Conservation (phyloP, 2,113 vertebrate species). For the Ancistrus triradiatus region DNA sequence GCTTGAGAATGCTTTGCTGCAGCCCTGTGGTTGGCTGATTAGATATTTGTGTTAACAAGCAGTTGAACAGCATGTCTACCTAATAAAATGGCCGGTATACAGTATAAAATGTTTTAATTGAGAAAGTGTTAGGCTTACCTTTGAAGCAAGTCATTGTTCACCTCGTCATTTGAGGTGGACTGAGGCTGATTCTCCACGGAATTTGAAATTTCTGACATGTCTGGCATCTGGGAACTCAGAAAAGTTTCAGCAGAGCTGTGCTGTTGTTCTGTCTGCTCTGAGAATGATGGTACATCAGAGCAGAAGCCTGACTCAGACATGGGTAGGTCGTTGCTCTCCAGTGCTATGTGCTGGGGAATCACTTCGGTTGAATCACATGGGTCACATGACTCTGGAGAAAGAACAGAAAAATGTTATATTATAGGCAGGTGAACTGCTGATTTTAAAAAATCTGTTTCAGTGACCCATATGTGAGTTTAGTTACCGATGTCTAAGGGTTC, state of each 20-base stretch:
- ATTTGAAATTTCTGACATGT: conserved; percentile 50
- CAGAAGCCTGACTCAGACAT: conserved; percentile 57
- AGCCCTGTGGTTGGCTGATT: too few species aligned
- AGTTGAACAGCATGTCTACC: too few species aligned
- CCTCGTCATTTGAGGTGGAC: conserved; percentile 45
- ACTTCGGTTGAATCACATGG: conserved; percentile 63
- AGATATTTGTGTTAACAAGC: too few species aligned
- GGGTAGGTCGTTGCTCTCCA: conserved; percentile 45
- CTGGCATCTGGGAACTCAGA: conserved; percentile 57
- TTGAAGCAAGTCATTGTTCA: conserved; percentile 53
- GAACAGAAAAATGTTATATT: conserved; percentile 1
- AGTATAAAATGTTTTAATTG: too few species aligned
- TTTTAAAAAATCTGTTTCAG: too few species aligned
- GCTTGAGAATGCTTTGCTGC: too few species aligned
- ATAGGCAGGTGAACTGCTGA: background rate
- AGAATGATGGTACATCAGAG: conserved; percentile 50
- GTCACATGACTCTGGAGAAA: conserved; percentile 55
- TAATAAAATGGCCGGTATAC: too few species aligned
- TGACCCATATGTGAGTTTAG: background rate
- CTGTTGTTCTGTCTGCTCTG: conserved; percentile 50
- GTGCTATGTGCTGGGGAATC: conserved; percentile 40
- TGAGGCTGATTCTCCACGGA: conserved; percentile 51
- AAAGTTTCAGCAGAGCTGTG: conserved; percentile 57
- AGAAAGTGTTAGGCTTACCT: conserved; percentile 52
- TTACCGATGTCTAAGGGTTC: conserved; percentile 66